A percentile compares a stretch with the other conserved stretches of the same genome.
phyloP scores from a whole-genome alignment of 2,888 invertebrate species.

The Desoria tigrina region DNA sequence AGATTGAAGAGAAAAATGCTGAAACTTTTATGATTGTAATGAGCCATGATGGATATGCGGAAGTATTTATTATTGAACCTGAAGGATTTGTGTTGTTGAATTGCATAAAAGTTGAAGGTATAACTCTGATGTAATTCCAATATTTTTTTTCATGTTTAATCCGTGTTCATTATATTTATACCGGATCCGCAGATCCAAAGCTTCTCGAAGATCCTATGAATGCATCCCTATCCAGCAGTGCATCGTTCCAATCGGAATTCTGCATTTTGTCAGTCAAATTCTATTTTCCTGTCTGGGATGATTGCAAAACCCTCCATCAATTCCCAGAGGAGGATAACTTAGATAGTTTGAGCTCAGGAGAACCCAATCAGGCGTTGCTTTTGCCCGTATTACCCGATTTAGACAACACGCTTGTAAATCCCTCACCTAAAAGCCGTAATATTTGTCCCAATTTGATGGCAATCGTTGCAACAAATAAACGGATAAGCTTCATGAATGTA shows the following conservation, averaged over 20 bases:
- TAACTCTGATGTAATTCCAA: no score
- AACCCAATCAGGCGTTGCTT: constrained; percentile 1
- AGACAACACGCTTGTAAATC: constrained; percentile 18
- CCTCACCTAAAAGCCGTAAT: constrained; percentile 5
- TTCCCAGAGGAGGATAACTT: not conserved
- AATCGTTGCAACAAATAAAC: constrained; percentile 36
- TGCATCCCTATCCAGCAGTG: constrained; percentile 16
- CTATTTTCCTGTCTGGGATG: constrained; percentile 14
- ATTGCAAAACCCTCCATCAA: not conserved
- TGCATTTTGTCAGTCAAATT: constrained; percentile 35
- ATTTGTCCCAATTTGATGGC: constrained; percentile 42
- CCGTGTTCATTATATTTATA: not conserved
- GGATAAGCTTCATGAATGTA: constrained; percentile 37
- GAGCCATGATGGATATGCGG: constrained; percentile 38
- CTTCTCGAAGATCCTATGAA: not conserved
- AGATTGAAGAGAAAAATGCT: constrained; percentile 23
- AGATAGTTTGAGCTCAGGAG: not conserved
- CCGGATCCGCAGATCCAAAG: not conserved
- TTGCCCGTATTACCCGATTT: not conserved
- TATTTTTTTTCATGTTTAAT: not conserved
- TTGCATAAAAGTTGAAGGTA: constrained; percentile 46
- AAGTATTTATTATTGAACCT: constrained; percentile 27
- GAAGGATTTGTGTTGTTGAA: constrained; percentile 33
- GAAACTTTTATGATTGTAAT: constrained; percentile 29
- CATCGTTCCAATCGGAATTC: constrained; percentile 18